phyloP scores from a whole-genome alignment of 23 tunicate species.

The Styela clava region DNA sequence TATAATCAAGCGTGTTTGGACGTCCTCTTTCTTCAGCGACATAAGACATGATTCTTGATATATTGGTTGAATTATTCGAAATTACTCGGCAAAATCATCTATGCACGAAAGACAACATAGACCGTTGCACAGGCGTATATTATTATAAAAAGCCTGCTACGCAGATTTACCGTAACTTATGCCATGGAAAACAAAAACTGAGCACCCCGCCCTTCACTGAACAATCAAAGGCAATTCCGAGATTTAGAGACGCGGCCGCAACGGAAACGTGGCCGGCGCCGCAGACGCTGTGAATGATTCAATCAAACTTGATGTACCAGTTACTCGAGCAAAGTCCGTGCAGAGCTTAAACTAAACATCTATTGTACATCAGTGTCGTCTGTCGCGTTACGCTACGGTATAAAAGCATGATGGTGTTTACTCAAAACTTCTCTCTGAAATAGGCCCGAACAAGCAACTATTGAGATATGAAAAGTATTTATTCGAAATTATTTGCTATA shows the following conservation, averaged over 20 bases:
- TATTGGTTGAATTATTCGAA: background rate
- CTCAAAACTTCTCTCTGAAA: too few relatives aligned
- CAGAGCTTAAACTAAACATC: background rate
- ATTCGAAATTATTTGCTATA: too few relatives aligned
- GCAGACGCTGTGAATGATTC: background rate
- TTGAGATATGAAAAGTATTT: too few relatives aligned
- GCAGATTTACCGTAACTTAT: too few relatives aligned
- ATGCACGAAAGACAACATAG: background rate
- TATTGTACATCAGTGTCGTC: too few relatives aligned
- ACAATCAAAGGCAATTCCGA: background rate
- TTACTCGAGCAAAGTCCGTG: background rate
- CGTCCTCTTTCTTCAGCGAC: conserved; percentile 63
- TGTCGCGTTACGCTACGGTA: too few relatives aligned
- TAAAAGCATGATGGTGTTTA: too few relatives aligned
- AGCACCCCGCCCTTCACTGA: background rate
- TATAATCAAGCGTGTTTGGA: conserved; percentile 67
- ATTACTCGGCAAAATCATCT: background rate
- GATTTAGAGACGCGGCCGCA: background rate
- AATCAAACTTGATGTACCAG: background rate
- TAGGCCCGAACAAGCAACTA: too few relatives aligned
- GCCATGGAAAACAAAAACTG: too few relatives aligned
- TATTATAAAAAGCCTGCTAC: too few relatives aligned
- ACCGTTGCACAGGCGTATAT: background rate
- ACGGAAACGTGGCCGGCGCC: background rate
- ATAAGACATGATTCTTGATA: conserved; percentile 52